Evolutionary conservation across 2,797 vertebrate genomes (phyloP).

Genomic region (Acrossocheilus wenchowensis): DNA sequence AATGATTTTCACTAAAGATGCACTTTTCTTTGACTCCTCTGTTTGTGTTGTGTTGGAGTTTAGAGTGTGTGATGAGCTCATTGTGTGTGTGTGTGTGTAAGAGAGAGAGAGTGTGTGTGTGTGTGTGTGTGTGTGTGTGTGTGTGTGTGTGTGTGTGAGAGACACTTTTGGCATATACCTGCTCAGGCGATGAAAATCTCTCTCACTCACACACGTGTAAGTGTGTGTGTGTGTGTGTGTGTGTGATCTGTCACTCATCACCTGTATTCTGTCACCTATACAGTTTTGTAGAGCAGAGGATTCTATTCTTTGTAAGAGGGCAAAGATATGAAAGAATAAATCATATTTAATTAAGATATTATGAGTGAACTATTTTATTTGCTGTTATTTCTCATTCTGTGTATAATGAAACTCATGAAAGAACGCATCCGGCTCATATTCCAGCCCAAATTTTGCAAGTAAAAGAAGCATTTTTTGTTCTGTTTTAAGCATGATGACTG

Average conservation of each 20-base stretch:
- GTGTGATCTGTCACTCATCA: conserved; percentile 52
- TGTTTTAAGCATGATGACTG: too few species aligned
- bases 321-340: conserved; percentile 78
- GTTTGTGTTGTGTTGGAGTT: background rate
- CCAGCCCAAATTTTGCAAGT: too few species aligned
- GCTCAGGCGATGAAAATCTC: conserved; percentile 42
- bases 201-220: conserved; percentile 16
- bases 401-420: background rate
- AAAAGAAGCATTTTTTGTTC: too few species aligned
- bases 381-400: conserved; percentile 30
- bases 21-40: conserved; percentile 46
- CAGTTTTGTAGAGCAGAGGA: conserved; percentile 76
- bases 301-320: conserved; percentile 80
- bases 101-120: too few species aligned
- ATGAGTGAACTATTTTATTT: conserved; percentile 26
- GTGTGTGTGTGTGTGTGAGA: too few species aligned
- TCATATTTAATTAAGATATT: conserved; percentile 77
- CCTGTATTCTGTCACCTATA: conserved; percentile 74
- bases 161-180: conserved; percentile 7
- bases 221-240: background rate
- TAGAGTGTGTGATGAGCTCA: background rate
- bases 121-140: too few species aligned
- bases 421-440: too few species aligned
- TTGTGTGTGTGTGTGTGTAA: background rate
- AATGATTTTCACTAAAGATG: conserved; percentile 45